Evolutionary conservation across 2,113 vertebrate genomes (phyloP).

Genomic region (Lagenorhynchus albirostris): DNA sequence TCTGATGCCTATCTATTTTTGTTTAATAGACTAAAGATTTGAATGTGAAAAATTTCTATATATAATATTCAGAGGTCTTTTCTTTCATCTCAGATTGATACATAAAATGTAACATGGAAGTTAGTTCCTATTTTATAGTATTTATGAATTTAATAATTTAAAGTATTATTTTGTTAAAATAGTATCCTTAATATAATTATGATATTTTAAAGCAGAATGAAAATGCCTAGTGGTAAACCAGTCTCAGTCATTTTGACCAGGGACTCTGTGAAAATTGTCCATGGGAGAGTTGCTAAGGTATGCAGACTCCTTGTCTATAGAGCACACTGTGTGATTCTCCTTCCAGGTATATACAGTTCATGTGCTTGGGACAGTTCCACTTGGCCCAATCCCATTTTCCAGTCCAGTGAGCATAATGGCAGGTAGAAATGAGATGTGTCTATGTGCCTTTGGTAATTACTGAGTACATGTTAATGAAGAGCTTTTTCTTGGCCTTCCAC

Average conservation of each 20-base stretch:
- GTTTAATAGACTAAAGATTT: neutral
- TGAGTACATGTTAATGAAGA: constrained; percentile 68
- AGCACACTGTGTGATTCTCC: neutral
- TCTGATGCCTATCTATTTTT: neutral
- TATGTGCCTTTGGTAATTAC: constrained; percentile 68
- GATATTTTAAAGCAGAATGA: neutral
- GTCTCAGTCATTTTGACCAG: neutral
- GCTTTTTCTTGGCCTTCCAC: constrained; percentile 65
- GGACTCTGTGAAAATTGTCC: neutral
- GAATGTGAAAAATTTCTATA: neutral
- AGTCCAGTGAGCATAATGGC: constrained; percentile 70
- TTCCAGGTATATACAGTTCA: constrained; percentile 55
- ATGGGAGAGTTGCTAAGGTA: neutral
- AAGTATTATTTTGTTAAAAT: neutral
- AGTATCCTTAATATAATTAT: neutral
- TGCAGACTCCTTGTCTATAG: neutral
- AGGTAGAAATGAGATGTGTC: constrained; percentile 73
- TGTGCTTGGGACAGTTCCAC: constrained; percentile 64
- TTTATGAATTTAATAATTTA: neutral
- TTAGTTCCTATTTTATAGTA: neutral
- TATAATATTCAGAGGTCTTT: neutral
- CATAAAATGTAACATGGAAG: neutral
- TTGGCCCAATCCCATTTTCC: constrained; percentile 72
- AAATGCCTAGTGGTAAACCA: neutral
- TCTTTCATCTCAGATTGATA: neutral